Evolutionary conservation across 2,797 vertebrate genomes (phyloP).

Genomic region (Stomatorhinus walkeri): DNA sequence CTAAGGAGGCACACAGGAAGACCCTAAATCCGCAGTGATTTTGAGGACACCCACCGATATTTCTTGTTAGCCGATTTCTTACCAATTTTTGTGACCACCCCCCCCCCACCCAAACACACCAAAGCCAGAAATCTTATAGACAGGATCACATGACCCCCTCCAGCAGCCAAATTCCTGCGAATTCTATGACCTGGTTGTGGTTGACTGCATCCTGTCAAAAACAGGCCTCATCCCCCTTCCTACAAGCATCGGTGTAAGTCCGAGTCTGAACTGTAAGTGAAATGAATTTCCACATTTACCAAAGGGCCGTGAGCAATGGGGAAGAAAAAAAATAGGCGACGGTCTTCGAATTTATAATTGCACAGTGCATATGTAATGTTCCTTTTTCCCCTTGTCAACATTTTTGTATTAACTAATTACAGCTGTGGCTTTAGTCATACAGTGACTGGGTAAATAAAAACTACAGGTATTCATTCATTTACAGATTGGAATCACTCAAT

Average conservation of each 20-base stretch:
- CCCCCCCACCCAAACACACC: not conserved
- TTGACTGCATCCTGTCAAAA: not conserved
- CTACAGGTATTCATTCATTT: constrained; percentile 14
- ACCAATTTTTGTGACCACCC: not conserved
- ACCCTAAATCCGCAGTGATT: constrained; percentile 20
- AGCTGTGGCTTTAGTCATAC: constrained; percentile 10
- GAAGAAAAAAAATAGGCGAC: not conserved
- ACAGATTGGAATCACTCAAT: not conserved
- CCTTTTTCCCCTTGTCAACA: not conserved
- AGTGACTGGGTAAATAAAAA: constrained; percentile 11
- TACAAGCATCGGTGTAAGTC: not conserved
- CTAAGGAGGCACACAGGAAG: constrained; percentile 9
- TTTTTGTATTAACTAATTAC: constrained; percentile 19
- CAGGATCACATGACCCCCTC: not conserved
- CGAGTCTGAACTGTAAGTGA: not conserved
- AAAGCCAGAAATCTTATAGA: not conserved
- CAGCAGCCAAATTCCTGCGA: not conserved
- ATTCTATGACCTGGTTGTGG: not conserved
- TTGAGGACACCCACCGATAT: not conserved
- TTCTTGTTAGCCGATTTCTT: not conserved
- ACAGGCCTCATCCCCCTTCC: not conserved
- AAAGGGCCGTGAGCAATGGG: not conserved
- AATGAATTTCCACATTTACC: not conserved
- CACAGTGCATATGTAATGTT: not conserved
- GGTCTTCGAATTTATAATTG: constrained; percentile 6